Percentiles rank a stretch among this genome's conserved stretches.
phyloP scores from a whole-genome alignment of 2,888 invertebrate species.

The Eupelmus urozonus region DNA sequence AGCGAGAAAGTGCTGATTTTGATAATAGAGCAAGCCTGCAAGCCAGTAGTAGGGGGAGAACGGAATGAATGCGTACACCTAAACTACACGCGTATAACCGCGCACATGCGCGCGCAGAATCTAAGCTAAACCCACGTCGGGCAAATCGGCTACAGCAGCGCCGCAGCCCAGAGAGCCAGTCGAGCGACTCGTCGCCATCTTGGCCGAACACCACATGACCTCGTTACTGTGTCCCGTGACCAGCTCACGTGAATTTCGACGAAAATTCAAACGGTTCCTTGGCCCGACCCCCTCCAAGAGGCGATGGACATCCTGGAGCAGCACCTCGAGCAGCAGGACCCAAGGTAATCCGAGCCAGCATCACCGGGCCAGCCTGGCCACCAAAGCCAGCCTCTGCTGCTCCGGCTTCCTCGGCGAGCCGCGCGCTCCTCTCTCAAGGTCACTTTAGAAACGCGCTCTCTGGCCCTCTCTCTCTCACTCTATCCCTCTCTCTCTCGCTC shows the following conservation, averaged over 20 bases:
- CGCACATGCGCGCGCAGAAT: slow-evolving; percentile 47
- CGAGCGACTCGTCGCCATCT: slow-evolving; percentile 49
- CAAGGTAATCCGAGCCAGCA: slow-evolving; percentile 68
- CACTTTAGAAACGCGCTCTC: slow-evolving; percentile 63
- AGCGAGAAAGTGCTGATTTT: no score
- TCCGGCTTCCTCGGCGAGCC: background rate
- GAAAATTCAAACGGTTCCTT: slow-evolving; percentile 59
- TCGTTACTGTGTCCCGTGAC: slow-evolving; percentile 78
- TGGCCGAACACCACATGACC: slow-evolving; percentile 76
- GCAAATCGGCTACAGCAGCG: no score
- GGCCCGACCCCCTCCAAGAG: background rate
- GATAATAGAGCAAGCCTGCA: no score
- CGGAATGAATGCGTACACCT: no score
- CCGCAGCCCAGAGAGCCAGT: no score
- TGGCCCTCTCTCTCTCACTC: slow-evolving; percentile 1
- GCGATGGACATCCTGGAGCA: slow-evolving; percentile 76
- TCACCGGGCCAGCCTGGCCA: no score
- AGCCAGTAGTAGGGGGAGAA: no score
- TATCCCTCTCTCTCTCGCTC: background rate
- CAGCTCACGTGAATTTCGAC: slow-evolving; percentile 77
- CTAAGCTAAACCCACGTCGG: no score
- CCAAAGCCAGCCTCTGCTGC: no score
- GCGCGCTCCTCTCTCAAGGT: slow-evolving; percentile 70
- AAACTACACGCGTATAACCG: no score
- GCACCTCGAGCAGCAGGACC: slow-evolving; percentile 75